phyloP scores from a whole-genome alignment of 2,113 vertebrate species.

The Natator depressus region DNA sequence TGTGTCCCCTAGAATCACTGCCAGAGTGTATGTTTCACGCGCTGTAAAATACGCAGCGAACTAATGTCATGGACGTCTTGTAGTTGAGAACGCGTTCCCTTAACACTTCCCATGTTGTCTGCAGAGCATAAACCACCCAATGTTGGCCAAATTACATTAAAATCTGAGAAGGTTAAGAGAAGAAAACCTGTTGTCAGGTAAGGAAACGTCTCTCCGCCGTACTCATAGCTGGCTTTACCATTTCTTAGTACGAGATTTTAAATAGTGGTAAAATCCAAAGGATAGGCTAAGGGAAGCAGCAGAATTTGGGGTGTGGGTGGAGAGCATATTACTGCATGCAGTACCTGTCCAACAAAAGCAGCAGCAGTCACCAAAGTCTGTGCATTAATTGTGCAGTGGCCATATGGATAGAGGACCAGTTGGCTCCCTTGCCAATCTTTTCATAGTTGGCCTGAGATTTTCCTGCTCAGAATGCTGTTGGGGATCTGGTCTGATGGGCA shows the following conservation, averaged over 20 bases:
- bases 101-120: not conserved
- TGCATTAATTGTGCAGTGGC: not conserved
- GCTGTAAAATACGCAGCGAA: not conserved
- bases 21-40: not conserved
- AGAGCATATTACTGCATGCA: fast-evolving
- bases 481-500: not conserved
- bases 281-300: not conserved
- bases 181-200: not conserved
- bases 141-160: not conserved
- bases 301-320: fast-evolving
- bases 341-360: not conserved
- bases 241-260: not conserved
- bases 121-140: not conserved
- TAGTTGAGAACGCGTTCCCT: not conserved
- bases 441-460: not conserved
- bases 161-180: not conserved
- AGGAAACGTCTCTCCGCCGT: not conserved
- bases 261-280: not conserved
- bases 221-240: not conserved
- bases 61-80: not conserved
- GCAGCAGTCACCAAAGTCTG: not conserved
- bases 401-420: fast-evolving
- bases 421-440: not conserved
- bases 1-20: not conserved
- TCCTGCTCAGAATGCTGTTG: not conserved